Evolutionary conservation across 2,888 invertebrate genomes (phyloP).

Genomic region (Dicranocentrus wangi): DNA sequence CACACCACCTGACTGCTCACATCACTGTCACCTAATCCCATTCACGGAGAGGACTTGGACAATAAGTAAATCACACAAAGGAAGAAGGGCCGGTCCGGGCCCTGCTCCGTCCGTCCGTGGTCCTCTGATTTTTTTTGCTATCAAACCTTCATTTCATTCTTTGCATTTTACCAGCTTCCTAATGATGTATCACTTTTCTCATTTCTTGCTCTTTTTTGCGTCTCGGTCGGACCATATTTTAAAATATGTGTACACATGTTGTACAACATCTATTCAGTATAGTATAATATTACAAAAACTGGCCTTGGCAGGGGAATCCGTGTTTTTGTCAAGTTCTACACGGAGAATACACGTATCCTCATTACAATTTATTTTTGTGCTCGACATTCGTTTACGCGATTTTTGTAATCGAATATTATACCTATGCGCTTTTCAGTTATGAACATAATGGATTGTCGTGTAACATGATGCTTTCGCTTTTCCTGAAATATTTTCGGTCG

Average conservation of each 20-base stretch:
- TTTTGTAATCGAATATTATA: too few relatives aligned
- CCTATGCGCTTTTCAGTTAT: too few relatives aligned
- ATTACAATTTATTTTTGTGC: too few relatives aligned
- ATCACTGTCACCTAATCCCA: constrained; percentile 72
- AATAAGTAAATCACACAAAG: constrained; percentile 32
- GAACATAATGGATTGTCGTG: too few relatives aligned
- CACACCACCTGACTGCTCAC: constrained; percentile 72
- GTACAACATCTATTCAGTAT: background rate
- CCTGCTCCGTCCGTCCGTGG: too few relatives aligned
- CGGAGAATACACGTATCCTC: too few relatives aligned
- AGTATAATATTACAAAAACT: background rate
- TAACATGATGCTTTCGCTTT: too few relatives aligned
- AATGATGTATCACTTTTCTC: constrained; percentile 60
- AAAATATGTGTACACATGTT: background rate
- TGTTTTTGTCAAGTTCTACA: background rate
- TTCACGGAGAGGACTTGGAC: constrained; percentile 52
- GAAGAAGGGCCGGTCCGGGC: too few relatives aligned
- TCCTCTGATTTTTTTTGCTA: too few relatives aligned
- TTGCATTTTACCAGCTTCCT: constrained; percentile 19
- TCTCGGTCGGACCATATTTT: background rate
- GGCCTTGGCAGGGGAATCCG: background rate
- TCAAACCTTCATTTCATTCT: constrained; percentile 36
- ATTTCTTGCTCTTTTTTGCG: too few relatives aligned
- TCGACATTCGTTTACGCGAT: too few relatives aligned
- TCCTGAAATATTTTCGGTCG: too few relatives aligned